A percentile compares a stretch with the other conserved stretches of the same genome.
Evolutionary conservation across 2,888 invertebrate species (phyloP).

Genomic region (Nomada lathburiana): DNA sequence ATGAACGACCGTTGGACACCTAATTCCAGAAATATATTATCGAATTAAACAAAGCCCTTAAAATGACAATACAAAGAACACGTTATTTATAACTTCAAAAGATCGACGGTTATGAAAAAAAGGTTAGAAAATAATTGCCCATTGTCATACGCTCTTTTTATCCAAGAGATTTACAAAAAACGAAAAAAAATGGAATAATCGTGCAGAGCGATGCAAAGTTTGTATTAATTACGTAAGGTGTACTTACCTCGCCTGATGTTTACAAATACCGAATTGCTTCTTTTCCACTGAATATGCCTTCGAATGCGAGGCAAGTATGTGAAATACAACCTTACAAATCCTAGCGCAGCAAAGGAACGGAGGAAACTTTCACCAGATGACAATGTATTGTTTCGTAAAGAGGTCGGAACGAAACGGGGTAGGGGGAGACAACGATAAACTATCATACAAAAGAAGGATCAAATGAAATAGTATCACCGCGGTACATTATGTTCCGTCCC

Average conservation of each 20-base stretch:
- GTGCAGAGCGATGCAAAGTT: not conserved
- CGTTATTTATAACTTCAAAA: not conserved
- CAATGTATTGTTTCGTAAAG: not conserved
- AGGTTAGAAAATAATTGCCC: constrained; percentile 17
- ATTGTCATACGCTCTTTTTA: not conserved
- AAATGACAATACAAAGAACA: not conserved
- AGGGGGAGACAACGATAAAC: not conserved
- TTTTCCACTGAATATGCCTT: constrained; percentile 26
- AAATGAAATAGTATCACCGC: not conserved
- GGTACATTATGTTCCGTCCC: not conserved
- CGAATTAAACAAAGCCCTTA: not conserved
- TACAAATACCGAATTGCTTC: constrained; percentile 45
- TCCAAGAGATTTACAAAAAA: not conserved
- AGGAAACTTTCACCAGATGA: constrained; percentile 1
- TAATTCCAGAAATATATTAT: not conserved
- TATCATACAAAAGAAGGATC: constrained; percentile 8
- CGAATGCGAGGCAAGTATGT: not conserved
- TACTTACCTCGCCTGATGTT: constrained; percentile 42
- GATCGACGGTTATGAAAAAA: not conserved
- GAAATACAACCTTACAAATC: constrained; percentile 13
- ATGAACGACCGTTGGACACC: accelerated
- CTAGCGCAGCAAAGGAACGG: constrained; percentile 9
- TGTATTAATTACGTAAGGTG: constrained; percentile 20
- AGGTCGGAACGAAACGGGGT: not conserved
- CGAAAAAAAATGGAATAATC: not conserved